phyloP scores from a whole-genome alignment of 2,113 vertebrate genomes.

The Syrmaticus mikado region DNA sequence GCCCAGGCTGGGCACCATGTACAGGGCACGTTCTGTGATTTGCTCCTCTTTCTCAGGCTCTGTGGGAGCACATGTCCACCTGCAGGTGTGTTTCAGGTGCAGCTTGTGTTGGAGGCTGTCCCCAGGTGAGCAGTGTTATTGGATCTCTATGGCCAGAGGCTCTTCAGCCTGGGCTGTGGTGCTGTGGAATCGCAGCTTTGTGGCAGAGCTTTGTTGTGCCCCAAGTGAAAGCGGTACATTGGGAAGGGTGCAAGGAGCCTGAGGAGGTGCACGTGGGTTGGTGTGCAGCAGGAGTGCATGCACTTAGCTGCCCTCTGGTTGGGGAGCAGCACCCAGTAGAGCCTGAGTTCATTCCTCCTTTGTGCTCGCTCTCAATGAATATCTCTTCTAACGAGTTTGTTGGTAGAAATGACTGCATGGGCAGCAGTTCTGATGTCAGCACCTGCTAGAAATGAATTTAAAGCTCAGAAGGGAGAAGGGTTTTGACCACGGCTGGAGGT shows the following conservation, averaged over 20 bases:
- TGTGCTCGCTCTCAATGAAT: rapidly evolving
- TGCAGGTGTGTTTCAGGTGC: neutral
- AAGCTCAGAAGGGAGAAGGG: neutral
- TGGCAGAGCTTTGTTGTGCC: neutral
- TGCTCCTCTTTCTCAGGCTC: rapidly evolving
- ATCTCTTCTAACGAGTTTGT: neutral
- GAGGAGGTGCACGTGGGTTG: rapidly evolving
- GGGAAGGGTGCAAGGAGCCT: neutral
- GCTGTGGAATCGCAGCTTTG: neutral
- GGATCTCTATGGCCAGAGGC: neutral
- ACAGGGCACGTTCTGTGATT: neutral
- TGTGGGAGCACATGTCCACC: rapidly evolving
- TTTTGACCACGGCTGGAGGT: neutral
- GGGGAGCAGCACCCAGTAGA: rapidly evolving
- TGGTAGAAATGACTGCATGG: neutral
- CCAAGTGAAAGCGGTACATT: neutral
- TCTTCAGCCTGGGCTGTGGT: neutral
- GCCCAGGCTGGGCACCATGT: rapidly evolving
- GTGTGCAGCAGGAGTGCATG: rapidly evolving
- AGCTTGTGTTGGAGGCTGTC: neutral
- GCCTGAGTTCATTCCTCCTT: neutral
- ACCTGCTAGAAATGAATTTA: neutral
- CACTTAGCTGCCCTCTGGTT: rapidly evolving
- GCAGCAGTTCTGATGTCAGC: neutral
- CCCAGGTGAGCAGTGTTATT: neutral